Percentiles rank a stretch among this genome's conserved stretches.
Conservation (phyloP, 1,140 invertebrate genomes). For the Drosophila nebulosa region DNA sequence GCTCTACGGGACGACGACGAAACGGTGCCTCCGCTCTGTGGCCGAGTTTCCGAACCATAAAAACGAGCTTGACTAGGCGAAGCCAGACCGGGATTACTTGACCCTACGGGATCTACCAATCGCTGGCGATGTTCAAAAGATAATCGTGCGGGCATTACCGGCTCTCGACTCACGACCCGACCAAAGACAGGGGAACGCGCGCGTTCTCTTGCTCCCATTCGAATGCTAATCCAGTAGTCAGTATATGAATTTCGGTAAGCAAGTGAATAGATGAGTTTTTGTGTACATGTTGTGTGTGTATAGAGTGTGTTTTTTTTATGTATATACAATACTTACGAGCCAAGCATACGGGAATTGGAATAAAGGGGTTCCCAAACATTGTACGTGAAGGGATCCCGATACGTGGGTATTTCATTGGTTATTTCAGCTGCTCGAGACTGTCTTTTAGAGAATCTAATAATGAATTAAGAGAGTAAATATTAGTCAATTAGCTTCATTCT, state of each 20-base stretch:
- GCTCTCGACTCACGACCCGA: slow-evolving; percentile 84
- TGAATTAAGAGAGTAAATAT: background rate
- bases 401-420: slow-evolving; percentile 91
- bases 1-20: slow-evolving; percentile 36
- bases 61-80: slow-evolving; percentile 24
- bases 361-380: slow-evolving; percentile 90
- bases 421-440: slow-evolving; percentile 92
- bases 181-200: slow-evolving; percentile 83
- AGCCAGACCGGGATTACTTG: background rate
- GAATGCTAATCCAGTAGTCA: slow-evolving; percentile 23
- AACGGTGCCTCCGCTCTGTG: background rate
- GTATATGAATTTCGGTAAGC: background rate
- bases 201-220: slow-evolving; percentile 52
- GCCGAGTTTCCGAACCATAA: slow-evolving; percentile 54
- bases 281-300: no score
- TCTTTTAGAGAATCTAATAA: slow-evolving; percentile 87
- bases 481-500: background rate
- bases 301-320: background rate
- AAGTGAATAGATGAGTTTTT: background rate
- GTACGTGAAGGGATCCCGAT: slow-evolving; percentile 89
- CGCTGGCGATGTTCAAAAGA: slow-evolving; percentile 42
- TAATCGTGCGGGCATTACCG: slow-evolving; percentile 52
- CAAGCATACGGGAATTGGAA: slow-evolving; percentile 82
- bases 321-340: slow-evolving; percentile 78
- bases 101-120: slow-evolving; percentile 21